Conservation (phyloP, 2,113 vertebrate species). For the Festucalex cinctus region DNA sequence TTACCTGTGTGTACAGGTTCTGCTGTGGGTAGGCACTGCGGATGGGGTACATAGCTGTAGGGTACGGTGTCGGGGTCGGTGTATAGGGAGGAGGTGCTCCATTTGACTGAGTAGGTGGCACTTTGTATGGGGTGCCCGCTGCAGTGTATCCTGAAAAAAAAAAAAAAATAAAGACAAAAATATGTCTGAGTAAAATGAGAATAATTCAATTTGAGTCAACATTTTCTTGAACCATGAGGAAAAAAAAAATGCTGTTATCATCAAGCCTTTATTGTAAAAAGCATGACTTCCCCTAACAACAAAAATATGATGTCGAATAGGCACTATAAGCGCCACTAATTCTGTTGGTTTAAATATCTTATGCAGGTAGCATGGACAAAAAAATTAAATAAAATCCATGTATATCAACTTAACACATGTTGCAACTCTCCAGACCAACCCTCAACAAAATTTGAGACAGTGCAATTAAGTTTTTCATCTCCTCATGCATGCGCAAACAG, state of each 20-base stretch:
- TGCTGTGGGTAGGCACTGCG: constrained; percentile 98
- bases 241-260: background rate
- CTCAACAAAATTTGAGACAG: too few species aligned
- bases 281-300: background rate
- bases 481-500: too few species aligned
- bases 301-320: background rate
- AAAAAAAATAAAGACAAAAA: background rate
- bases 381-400: background rate
- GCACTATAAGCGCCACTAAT: background rate
- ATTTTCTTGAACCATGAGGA: background rate
- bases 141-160: constrained; percentile 84
- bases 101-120: constrained; percentile 93
- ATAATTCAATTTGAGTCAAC: background rate
- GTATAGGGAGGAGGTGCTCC: constrained; percentile 96
- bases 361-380: background rate
- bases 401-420: background rate
- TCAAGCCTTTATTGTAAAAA: background rate
- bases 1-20: constrained; percentile 96
- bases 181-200: background rate
- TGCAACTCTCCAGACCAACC: background rate
- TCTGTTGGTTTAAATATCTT: background rate
- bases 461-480: too few species aligned
- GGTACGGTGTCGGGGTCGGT: constrained; percentile 91
- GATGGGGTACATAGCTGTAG: constrained; percentile 97
- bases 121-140: constrained; percentile 96